Conservation (phyloP, 2,113 vertebrate species). For the Macrotus californicus region DNA sequence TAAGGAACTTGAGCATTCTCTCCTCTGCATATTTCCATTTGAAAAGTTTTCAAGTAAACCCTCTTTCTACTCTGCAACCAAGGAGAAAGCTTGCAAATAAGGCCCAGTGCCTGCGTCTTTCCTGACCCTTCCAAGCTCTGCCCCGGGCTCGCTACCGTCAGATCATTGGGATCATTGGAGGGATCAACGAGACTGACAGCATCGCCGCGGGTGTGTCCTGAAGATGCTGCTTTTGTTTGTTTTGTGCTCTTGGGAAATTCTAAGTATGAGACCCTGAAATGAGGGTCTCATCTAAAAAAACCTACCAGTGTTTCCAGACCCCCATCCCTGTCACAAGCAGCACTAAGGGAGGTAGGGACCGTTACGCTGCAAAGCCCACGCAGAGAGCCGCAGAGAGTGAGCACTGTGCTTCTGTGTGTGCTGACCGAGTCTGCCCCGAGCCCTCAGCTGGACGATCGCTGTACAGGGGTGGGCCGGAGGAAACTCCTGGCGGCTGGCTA, state of each 20-base stretch:
- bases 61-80: background rate
- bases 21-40: constrained; percentile 16
- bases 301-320: background rate
- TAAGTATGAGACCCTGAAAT: background rate
- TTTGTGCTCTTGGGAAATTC: background rate
- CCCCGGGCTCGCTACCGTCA: background rate
- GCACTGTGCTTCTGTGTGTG: accelerated
- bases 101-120: background rate
- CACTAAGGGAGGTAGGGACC: background rate
- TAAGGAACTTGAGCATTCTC: background rate
- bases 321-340: background rate
- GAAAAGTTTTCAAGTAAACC: constrained; percentile 14
- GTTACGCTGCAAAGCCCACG: background rate
- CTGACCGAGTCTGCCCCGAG: background rate
- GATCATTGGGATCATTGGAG: too few relatives aligned
- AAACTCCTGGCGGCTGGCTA: background rate
- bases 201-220: background rate
- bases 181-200: background rate
- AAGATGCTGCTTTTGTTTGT: background rate
- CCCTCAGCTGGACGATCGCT: too few relatives aligned
- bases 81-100: background rate
- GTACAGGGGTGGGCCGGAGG: background rate
- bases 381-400: background rate
- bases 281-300: background rate
- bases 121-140: background rate